phyloP scores from a whole-genome alignment of 1,140 invertebrate genomes.

The Brevipalpus yothersi region DNA sequence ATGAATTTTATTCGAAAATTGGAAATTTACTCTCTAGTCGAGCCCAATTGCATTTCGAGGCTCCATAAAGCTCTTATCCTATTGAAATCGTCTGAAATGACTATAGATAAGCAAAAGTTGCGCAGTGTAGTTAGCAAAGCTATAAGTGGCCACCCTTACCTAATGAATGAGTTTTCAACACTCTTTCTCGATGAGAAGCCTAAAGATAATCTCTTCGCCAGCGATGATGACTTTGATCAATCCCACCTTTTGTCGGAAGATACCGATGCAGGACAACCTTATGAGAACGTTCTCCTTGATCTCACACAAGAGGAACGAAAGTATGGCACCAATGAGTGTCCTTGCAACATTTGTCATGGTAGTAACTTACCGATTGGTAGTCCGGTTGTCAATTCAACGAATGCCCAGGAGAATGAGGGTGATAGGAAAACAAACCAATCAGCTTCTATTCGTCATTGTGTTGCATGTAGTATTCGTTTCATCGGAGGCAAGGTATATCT shows the following conservation, averaged over 20 bases:
- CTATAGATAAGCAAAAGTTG: background rate
- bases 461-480: slow-evolving; percentile 3
- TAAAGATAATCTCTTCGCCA: background rate
- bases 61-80: background rate
- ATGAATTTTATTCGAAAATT: slow-evolving; percentile 6
- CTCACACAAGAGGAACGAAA: slow-evolving; percentile 1
- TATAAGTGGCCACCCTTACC: slow-evolving; percentile 3
- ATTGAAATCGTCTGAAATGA: background rate
- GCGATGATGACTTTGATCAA: slow-evolving; percentile 9
- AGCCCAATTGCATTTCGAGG: background rate
- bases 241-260: too few species aligned
- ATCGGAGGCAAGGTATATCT: slow-evolving; percentile 7
- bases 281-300: slow-evolving; percentile 2
- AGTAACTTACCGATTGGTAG: background rate
- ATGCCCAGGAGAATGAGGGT: background rate
- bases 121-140: slow-evolving; percentile 1
- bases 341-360: slow-evolving; percentile 5
- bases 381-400: background rate
- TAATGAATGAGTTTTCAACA: slow-evolving; percentile 7
- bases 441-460: slow-evolving; percentile 1
- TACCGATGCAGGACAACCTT: background rate
- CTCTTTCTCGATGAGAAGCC: slow-evolving; percentile 7
- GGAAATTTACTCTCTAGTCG: slow-evolving; percentile 2
- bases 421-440: background rate
- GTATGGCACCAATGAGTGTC: slow-evolving; percentile 8